Evolutionary conservation across 37 sponge, comb jelly and placozoan species (phyloP).

Genomic region (Theonella swinhoei): DNA sequence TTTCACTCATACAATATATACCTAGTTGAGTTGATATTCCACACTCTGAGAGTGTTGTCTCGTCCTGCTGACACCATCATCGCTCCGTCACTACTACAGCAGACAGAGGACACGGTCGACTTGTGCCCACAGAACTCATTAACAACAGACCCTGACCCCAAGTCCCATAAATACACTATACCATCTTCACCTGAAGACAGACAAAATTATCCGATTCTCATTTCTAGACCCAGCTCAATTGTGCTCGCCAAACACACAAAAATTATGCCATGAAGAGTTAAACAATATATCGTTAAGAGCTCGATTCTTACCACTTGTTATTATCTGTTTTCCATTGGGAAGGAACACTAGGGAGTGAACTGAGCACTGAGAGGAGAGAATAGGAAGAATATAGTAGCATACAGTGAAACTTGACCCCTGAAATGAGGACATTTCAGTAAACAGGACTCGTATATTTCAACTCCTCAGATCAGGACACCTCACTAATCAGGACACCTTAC

Average conservation of each 20-base stretch:
- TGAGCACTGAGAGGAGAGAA: not conserved
- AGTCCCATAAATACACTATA: conserved; percentile 57
- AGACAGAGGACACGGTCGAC: conserved; percentile 24
- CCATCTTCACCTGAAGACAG: conserved; percentile 48
- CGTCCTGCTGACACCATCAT: conserved; percentile 53
- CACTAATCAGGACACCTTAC: too few species aligned
- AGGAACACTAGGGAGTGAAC: not conserved
- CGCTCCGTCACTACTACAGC: conserved; percentile 56
- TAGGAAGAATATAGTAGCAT: not conserved
- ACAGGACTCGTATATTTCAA: too few species aligned
- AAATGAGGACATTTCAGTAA: too few species aligned
- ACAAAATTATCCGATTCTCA: too few species aligned
- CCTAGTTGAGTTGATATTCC: conserved; percentile 24
- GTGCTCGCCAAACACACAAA: too few species aligned
- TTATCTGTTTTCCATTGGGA: not conserved
- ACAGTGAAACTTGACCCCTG: too few species aligned
- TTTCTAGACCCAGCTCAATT: too few species aligned
- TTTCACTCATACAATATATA: not conserved
- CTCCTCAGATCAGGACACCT: too few species aligned
- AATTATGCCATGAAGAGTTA: too few species aligned
- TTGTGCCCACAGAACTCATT: conserved; percentile 36
- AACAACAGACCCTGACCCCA: conserved; percentile 35
- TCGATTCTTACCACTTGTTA: not conserved
- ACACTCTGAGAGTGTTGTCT: conserved; percentile 48
- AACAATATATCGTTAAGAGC: too few species aligned